These are phyloP conservation scores for Pseudoatta argentina DNA, from an alignment of 1,140 invertebrate genomes.

Conservation along the genomic window DNA sequence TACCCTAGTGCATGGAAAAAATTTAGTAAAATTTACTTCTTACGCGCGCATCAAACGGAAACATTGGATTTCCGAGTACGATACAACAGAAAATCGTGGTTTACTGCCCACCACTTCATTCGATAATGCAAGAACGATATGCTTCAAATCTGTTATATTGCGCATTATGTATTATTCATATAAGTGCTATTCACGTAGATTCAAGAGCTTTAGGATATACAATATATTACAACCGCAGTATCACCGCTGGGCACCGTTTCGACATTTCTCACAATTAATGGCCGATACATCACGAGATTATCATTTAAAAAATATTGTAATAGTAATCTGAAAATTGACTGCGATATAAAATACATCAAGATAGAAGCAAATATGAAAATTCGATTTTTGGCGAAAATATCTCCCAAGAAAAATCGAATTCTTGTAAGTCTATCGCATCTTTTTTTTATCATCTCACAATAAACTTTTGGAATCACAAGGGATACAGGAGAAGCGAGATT, in stretches of 20 bases:
- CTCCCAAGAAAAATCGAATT: conserved; percentile 4
- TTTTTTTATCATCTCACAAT: conserved; percentile 36
- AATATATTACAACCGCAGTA: conserved; percentile 26
- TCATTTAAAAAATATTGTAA: neutral
- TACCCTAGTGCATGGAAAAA: conserved; percentile 67
- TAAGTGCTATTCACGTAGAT: conserved; percentile 27
- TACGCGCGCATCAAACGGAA: conserved; percentile 68
- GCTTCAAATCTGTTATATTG: conserved; percentile 38
- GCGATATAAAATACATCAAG: neutral
- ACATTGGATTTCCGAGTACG: conserved; percentile 74
- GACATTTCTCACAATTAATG: conserved; percentile 26
- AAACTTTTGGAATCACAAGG: conserved; percentile 36
- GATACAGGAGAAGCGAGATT: neutral
- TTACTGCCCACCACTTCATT: conserved; percentile 43
- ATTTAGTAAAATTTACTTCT: conserved; percentile 81
- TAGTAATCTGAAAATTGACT: neutral
- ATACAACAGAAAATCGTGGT: conserved; percentile 40
- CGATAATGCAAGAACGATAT: conserved; percentile 44
- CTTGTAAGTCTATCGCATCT: neutral
- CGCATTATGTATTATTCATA: conserved; percentile 1
- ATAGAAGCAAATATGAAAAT: neutral
- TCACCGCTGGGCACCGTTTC: neutral
- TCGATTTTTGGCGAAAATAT: neutral
- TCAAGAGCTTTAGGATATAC: conserved; percentile 18
- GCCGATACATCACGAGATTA: neutral